Evolutionary conservation across 2,888 invertebrate species (phyloP), one percentile per base, ranked within the genome.

Genomic region (Drosophila austrosaltans): DNA sequence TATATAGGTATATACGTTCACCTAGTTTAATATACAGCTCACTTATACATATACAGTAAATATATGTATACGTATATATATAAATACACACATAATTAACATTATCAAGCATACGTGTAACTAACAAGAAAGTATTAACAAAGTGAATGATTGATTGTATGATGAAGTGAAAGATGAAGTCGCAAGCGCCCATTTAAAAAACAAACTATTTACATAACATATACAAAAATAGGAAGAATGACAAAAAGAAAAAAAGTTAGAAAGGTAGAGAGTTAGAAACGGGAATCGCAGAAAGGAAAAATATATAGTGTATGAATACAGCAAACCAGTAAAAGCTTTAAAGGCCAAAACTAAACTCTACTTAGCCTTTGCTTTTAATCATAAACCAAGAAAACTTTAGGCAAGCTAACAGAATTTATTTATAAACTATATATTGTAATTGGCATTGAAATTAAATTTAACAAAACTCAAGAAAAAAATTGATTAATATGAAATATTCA

Each of bases 61-160:
- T 48, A 75, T 62, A 76, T 30, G 53, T 39, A 63, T 36, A 76
- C 65, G 62, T 85, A 79, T 20, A 68, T 58, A 67, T 62, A 63
- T n/a, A 70, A 65, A 85, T 68, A 85, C 66, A 72, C 79, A 88
- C 80, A 80, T 72, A 87, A 71, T 66, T 85, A 79, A 82, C 78
- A 81, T 82, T 79, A 85, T 82, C 79, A 87, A 85, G 75, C 88
- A 82, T 84, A 86, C 78, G 89, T 86, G 83, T 84, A 84, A 84
- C 83, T 84, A 84, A 84, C 87, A 81, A 72, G 54, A 85, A 84
- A 84, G 83, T 84, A 84, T 84, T 84, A 84, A 82, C 72, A 75
- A 68, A 74, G 42, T 63, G 36, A 53, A 59, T 59, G 66, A 64
- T 60, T 48, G 60, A 68, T 57, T 44, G 48, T 60, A 65, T 66